These are phyloP conservation scores for Prunella strophiata DNA, from an alignment of 2,797 vertebrate species.

Conservation along the genomic window DNA sequence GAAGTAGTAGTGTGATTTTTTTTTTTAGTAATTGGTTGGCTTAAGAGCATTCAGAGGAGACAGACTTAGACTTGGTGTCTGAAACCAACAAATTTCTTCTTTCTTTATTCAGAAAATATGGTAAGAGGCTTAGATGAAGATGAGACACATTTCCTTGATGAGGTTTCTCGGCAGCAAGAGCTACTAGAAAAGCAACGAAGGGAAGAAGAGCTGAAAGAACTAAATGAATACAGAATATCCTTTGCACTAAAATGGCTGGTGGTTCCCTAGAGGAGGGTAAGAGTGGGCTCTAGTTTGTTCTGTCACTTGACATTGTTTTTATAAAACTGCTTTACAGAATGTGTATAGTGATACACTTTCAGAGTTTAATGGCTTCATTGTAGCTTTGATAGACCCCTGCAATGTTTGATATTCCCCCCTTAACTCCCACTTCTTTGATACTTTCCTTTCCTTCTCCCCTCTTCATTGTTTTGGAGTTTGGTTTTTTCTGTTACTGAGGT, in stretches of 20 bases:
- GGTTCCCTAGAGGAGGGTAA: background rate
- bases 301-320: background rate
- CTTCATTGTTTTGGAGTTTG: background rate
- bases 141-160: conserved; percentile 93
- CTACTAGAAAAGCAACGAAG: conserved; percentile 93
- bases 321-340: background rate
- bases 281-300: background rate
- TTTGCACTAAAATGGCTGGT: conserved; percentile 67
- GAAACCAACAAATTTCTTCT: background rate
- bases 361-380: background rate
- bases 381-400: background rate
- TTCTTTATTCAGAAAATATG: conserved; percentile 91
- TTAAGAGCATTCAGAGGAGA: background rate
- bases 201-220: conserved; percentile 92
- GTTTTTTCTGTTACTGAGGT: background rate
- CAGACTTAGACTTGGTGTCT: background rate
- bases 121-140: conserved; percentile 97
- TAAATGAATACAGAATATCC: conserved; percentile 98
- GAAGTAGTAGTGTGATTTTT: background rate
- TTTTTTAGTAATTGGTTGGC: background rate
- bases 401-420: background rate
- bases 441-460: background rate
- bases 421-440: background rate
- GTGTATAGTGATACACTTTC: background rate
- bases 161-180: conserved; percentile 94